These are phyloP conservation scores for Trissolcus japonicus DNA, from an alignment of 2,888 invertebrate genomes.

Conservation along the genomic window DNA sequence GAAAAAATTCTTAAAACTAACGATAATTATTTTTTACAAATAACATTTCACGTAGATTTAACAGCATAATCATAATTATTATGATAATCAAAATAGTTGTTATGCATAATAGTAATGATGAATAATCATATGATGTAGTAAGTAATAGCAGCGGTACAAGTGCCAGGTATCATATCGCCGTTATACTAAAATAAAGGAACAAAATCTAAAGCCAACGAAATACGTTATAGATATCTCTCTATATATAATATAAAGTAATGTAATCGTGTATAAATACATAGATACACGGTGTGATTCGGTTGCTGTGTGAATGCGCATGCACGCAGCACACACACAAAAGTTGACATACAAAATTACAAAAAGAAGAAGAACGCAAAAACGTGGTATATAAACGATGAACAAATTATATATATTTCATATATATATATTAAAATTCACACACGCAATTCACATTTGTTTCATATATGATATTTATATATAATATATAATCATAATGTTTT, in stretches of 20 bases:
- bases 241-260: slow-evolving; percentile 52
- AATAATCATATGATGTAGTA: slow-evolving; percentile 47
- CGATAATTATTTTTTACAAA: slow-evolving; percentile 60
- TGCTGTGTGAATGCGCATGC: slow-evolving; percentile 6
- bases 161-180: slow-evolving; percentile 60
- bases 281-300: slow-evolving; percentile 46
- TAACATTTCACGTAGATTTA: slow-evolving; percentile 56
- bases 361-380: slow-evolving; percentile 43
- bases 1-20: slow-evolving; percentile 68
- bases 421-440: slow-evolving; percentile 37
- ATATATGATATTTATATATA: slow-evolving; percentile 17
- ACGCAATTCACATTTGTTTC: slow-evolving; percentile 34
- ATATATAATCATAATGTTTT: slow-evolving; percentile 29
- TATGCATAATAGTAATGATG: slow-evolving; percentile 70
- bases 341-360: slow-evolving; percentile 58
- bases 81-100: slow-evolving; percentile 40
- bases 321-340: slow-evolving; percentile 38
- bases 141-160: slow-evolving; percentile 55
- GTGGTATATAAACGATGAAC: slow-evolving; percentile 13
- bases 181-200: slow-evolving; percentile 73
- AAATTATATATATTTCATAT: slow-evolving; percentile 8
- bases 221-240: slow-evolving; percentile 11
- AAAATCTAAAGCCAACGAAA: slow-evolving; percentile 71
- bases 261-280: slow-evolving; percentile 52
- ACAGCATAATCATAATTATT: slow-evolving; percentile 64